A percentile compares a stretch with the other conserved stretches of the same genome.
Conservation (phyloP, 2,113 vertebrate species). For the Trinectes maculatus region DNA sequence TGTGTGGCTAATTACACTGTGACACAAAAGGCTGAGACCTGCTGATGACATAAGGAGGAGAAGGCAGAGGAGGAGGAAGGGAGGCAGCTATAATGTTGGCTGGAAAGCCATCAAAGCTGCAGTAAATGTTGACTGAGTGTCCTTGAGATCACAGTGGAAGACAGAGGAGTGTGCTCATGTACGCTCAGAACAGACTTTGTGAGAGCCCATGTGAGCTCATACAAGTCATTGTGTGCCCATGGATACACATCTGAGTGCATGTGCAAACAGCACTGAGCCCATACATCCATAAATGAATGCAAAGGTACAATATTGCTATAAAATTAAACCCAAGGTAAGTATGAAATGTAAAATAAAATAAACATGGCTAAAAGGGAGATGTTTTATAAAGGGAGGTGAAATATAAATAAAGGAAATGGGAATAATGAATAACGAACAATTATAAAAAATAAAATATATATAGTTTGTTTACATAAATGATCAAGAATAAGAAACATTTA, state of each 20-base stretch:
- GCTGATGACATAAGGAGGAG: constrained; percentile 58
- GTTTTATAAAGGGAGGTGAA: too few species aligned
- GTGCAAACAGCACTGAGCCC: too few species aligned
- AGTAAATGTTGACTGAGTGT: constrained; percentile 79
- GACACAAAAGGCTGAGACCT: constrained; percentile 61
- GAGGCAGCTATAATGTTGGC: constrained; percentile 57
- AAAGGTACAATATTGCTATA: too few species aligned
- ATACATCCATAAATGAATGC: too few species aligned
- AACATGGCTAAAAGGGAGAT: too few species aligned
- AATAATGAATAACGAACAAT: too few species aligned
- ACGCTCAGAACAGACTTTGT: constrained; percentile 12
- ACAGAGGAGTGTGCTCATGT: constrained; percentile 20
- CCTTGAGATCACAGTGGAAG: constrained; percentile 71
- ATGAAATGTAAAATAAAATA: too few species aligned
- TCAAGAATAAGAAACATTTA: too few species aligned
- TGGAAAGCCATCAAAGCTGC: constrained; percentile 75
- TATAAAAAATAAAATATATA: too few species aligned
- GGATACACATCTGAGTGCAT: not conserved
- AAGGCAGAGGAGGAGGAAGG: constrained; percentile 31
- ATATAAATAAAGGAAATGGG: too few species aligned
- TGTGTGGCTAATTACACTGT: constrained; percentile 72
- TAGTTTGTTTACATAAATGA: too few species aligned
- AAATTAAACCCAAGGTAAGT: too few species aligned
- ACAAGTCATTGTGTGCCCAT: not conserved
- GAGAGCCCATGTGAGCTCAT: constrained; percentile 21